Conservation (phyloP, 2,113 vertebrate species). For the Maccullochella peelii region DNA sequence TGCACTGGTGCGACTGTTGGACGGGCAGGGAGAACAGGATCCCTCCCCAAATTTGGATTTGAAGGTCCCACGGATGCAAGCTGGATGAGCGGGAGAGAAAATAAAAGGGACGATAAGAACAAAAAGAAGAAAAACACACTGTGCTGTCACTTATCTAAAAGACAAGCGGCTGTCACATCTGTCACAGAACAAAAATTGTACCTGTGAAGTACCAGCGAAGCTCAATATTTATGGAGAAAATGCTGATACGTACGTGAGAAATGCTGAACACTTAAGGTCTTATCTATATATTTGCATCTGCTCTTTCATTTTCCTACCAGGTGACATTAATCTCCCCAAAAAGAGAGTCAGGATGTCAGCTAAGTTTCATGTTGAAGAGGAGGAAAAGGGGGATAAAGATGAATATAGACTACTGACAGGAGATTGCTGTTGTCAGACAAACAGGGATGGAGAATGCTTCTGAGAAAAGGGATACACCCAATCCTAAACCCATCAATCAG, state of each 20-base stretch:
- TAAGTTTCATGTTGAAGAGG: conserved; percentile 69
- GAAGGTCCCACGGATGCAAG: conserved; percentile 91
- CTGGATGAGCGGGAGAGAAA: conserved; percentile 75
- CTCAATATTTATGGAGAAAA: conserved; percentile 42
- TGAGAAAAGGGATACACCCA: conserved; percentile 71
- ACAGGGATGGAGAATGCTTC: conserved; percentile 74
- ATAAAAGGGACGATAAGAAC: conserved; percentile 44
- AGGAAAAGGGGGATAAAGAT: conserved; percentile 62
- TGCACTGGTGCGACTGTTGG: conserved; percentile 91
- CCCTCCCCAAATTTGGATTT: conserved; percentile 96
- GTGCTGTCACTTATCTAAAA: conserved; percentile 51
- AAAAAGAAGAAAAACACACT: conserved; percentile 12
- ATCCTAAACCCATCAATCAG: conserved; percentile 76
- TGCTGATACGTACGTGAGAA: conserved; percentile 21
- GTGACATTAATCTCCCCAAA: conserved; percentile 74
- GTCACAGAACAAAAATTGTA: conserved; percentile 43
- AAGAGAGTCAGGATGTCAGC: conserved; percentile 61
- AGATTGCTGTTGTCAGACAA: conserved; percentile 81
- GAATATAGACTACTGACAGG: conserved; percentile 74
- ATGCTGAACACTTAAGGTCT: conserved; percentile 47
- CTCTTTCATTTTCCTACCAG: conserved; percentile 50
- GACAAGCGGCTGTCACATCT: conserved; percentile 57
- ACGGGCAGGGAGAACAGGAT: conserved; percentile 91
- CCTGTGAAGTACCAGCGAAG: conserved; percentile 28
- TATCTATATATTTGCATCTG: conserved; percentile 73